These are phyloP conservation scores for Eudiplozoon nipponicum DNA, from an alignment of 2,888 invertebrate genomes.

Conservation along the genomic window DNA sequence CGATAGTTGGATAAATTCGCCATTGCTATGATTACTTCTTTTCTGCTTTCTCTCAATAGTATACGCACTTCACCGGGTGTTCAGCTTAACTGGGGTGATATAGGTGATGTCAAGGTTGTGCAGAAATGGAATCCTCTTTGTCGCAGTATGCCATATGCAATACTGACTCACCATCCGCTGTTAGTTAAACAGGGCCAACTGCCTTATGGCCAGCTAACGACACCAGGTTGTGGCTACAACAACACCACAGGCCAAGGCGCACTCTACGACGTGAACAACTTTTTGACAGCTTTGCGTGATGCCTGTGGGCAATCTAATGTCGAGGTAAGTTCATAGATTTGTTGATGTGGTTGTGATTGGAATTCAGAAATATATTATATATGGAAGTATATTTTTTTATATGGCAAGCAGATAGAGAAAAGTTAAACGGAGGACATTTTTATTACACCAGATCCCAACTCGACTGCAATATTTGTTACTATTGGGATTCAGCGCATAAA, in stretches of 20 bases:
- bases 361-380: no score
- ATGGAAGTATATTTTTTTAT: no score
- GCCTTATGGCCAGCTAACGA: not conserved
- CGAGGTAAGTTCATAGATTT: not conserved
- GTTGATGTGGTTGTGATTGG: no score
- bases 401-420: no score
- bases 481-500: no score
- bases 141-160: conserved; percentile 43
- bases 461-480: no score
- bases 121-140: conserved; percentile 50
- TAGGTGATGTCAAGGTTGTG: conserved; percentile 34
- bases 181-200: conserved; percentile 17
- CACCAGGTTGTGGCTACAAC: not conserved
- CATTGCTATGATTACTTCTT: no score
- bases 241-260: not conserved
- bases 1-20: no score
- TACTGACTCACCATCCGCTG: conserved; percentile 44
- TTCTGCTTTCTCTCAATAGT: no score
- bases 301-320: conserved; percentile 2
- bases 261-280: conserved; percentile 2
- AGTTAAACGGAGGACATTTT: no score
- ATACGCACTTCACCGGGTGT: conserved; percentile 33
- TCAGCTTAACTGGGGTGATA: conserved; percentile 44
- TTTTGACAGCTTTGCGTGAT: conserved; percentile 7
- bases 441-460: no score